phyloP scores from a whole-genome alignment of 1,140 invertebrate genomes.

The Drosophila paulistorum region DNA sequence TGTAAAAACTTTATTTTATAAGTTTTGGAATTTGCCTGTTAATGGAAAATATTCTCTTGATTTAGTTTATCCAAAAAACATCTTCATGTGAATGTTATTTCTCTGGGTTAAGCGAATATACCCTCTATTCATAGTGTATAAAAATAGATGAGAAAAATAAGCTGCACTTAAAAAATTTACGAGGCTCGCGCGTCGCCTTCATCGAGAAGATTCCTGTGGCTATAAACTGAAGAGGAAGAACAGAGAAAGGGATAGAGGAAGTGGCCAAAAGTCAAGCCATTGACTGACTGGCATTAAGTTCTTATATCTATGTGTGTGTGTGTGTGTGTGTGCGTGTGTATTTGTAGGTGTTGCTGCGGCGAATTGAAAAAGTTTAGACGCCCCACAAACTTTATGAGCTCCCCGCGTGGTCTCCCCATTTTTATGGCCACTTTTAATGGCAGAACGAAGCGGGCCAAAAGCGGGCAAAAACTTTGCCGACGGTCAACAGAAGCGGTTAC shows the following conservation, averaged over 20 bases:
- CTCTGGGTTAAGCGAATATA: neutral
- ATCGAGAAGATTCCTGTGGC: constrained; percentile 43
- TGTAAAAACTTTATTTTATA: too few relatives aligned
- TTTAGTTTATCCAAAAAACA: too few relatives aligned
- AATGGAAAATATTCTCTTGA: too few relatives aligned
- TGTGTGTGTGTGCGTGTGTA: constrained; percentile 22
- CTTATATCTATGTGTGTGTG: constrained; percentile 8
- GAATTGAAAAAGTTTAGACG: constrained; percentile 78
- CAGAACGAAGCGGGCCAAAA: constrained; percentile 36
- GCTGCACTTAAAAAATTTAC: constrained; percentile 78
- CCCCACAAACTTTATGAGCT: constrained; percentile 69
- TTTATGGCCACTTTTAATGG: constrained; percentile 74
- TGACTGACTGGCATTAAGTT: constrained; percentile 66
- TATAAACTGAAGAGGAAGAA: constrained; percentile 51
- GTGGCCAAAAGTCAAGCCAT: constrained; percentile 42
- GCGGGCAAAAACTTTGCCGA: constrained; percentile 56
- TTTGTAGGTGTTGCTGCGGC: constrained; percentile 67
- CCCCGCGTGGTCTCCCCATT: constrained; percentile 30
- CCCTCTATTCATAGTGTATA: constrained; percentile 2
- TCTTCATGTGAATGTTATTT: too few relatives aligned
- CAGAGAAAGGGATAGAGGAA: neutral
- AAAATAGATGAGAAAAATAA: constrained; percentile 62
- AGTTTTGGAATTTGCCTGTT: too few relatives aligned
- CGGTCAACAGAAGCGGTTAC: constrained; percentile 52
- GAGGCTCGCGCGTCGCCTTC: constrained; percentile 37